Conservation (phyloP, 2,888 invertebrate species). For the Arenicola marina region DNA sequence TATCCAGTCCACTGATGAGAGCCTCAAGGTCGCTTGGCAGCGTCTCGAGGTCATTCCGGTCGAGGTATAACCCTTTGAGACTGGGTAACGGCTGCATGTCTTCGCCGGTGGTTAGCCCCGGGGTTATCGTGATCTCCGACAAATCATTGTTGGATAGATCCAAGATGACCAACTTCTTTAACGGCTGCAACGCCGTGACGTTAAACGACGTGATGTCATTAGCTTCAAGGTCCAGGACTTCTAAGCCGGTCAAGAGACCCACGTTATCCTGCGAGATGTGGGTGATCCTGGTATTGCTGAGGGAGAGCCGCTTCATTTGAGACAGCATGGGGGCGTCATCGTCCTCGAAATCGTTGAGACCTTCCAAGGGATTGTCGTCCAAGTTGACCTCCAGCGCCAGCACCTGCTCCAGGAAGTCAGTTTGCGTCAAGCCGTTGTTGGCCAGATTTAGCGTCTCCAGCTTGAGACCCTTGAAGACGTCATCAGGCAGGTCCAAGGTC, state of each 20-base stretch:
- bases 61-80: slow-evolving; percentile 19
- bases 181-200: slow-evolving; percentile 15
- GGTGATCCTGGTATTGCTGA: slow-evolving; percentile 20
- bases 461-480: slow-evolving; percentile 25
- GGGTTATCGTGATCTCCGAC: slow-evolving; percentile 17
- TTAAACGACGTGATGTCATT: slow-evolving; percentile 26
- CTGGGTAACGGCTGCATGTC: slow-evolving; percentile 10
- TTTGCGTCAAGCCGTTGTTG: slow-evolving; percentile 24
- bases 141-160: slow-evolving; percentile 29
- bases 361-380: slow-evolving; percentile 32
- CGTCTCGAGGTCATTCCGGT: slow-evolving; percentile 29
- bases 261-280: slow-evolving; percentile 17
- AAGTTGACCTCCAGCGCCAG: slow-evolving; percentile 20
- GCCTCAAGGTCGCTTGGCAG: slow-evolving; percentile 21
- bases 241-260: slow-evolving; percentile 15
- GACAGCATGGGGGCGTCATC: slow-evolving; percentile 3
- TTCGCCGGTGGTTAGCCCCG: too few species aligned
- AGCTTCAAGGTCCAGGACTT: slow-evolving; percentile 26
- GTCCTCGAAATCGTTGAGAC: slow-evolving; percentile 21
- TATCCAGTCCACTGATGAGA: slow-evolving; percentile 22
- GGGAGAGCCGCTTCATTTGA: slow-evolving; percentile 19
- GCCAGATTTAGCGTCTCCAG: slow-evolving; percentile 20
- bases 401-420: slow-evolving; percentile 24
- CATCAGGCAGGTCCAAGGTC: slow-evolving; percentile 22
- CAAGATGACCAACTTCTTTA: slow-evolving; percentile 13